Base-by-base conservation (phyloP, 2,113 vertebrate species). In the Semicossyphus pulcher region DNA sequence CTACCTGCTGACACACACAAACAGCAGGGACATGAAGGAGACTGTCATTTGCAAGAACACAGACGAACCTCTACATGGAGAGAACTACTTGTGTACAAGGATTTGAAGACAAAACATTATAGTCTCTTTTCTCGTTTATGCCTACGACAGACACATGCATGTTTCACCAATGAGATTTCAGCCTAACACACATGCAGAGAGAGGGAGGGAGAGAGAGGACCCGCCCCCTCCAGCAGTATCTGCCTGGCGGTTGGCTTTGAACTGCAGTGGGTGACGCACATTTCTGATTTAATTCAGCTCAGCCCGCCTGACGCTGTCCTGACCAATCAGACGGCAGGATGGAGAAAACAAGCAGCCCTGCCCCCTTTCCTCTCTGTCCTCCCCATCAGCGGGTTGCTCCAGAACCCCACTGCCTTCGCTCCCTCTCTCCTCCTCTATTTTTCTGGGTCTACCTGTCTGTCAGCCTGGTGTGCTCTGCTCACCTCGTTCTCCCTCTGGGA, bases 231-330 rank as follows among this genome's bases (percentile, higher is more conserved):
- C 91, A 89, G 90, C 91, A 88, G 68, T 58, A 60, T 60, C 79
- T 56, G 52, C 62, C 72, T 89, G 87, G 88, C 62, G 82, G 93
- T 88, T 92, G 90, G 91, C 89, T 93, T 90, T 89, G 87, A 89
- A 87, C 90, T 92, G 91, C 89, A 94, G 81, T 76, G 66, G 88
- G 92, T 93, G 94, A 95, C 92, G 92, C 93, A 94, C 94, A 93
- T 93, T 84, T 90, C 90, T 94, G 92, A 95, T 95, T 95, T 93
- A 82, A 91, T 93, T 92, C 94, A 91, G 88, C 90, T 83, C 90
- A 86, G 83, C 83, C 85, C 26, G 68, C 82, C 80, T 84, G 83
- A 90, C 37, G 36, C 48, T 25, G 64, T 41, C 74, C 62, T 53
- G 10, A 54, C 89, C 88, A 91, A 91, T 92, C 84, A 84, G 49